Percentiles rank a stretch among this genome's conserved stretches.
Evolutionary conservation across 2,888 invertebrate species (phyloP).

Genomic region (Drosophila paramelanica): DNA sequence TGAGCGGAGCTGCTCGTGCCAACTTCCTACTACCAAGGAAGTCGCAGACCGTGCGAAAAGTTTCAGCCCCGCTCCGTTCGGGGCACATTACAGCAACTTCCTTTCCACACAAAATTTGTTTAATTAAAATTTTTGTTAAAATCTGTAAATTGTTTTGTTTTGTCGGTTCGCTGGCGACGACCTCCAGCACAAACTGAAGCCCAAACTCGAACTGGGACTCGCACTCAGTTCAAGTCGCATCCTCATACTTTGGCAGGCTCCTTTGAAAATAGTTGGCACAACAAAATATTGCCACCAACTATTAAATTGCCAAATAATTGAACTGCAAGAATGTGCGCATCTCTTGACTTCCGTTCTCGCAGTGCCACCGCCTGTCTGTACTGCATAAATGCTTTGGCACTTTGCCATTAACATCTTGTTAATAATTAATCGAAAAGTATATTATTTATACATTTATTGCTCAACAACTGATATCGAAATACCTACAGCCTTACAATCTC

Average conservation of each 20-base stretch:
- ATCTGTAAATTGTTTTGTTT: constrained; percentile 78
- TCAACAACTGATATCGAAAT: not conserved
- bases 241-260: constrained; percentile 6
- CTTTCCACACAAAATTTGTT: constrained; percentile 77
- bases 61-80: constrained; percentile 35
- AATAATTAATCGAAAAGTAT: constrained; percentile 2
- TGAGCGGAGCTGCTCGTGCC: constrained; percentile 63
- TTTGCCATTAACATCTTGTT: not conserved
- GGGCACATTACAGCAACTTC: constrained; percentile 64
- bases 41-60: constrained; percentile 74
- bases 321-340: constrained; percentile 23
- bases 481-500: not conserved
- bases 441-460: constrained; percentile 16
- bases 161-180: constrained; percentile 31
- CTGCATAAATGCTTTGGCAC: not conserved
- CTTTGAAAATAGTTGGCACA: constrained; percentile 63
- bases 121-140: constrained; percentile 80
- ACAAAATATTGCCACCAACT: constrained; percentile 59
- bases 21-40: constrained; percentile 74
- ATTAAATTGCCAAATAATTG: constrained; percentile 61
- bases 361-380: not conserved
- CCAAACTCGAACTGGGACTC: not conserved
- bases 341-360: constrained; percentile 7
- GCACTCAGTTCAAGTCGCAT: constrained; percentile 23
- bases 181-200: constrained; percentile 1